Evolutionary conservation across 2,113 vertebrate genomes (phyloP).

Genomic region (Candoia aspera): DNA sequence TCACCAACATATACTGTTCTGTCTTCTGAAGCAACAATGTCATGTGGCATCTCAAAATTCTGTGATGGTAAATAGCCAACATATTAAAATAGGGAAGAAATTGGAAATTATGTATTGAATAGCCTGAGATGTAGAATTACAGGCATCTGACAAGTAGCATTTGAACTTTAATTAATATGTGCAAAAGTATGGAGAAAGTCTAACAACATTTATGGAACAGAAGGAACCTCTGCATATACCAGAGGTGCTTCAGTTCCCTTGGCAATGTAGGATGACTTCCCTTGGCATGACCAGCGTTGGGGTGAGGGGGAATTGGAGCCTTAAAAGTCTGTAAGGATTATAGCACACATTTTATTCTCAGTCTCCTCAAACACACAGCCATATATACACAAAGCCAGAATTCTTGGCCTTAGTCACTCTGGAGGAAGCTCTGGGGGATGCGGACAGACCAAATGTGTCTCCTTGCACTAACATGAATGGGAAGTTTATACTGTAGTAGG

Average conservation of each 20-base stretch:
- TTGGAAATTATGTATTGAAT: not conserved
- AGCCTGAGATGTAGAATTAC: not conserved
- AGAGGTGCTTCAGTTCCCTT: too few species aligned
- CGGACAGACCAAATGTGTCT: not conserved
- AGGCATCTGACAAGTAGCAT: not conserved
- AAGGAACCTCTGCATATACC: too few species aligned
- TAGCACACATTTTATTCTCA: too few species aligned
- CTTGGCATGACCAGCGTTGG: too few species aligned
- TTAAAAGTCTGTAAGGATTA: too few species aligned
- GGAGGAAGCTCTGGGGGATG: too few species aligned
- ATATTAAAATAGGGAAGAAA: not conserved
- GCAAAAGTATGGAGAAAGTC: not conserved
- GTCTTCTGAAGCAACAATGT: constrained; percentile 80
- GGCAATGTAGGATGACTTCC: too few species aligned
- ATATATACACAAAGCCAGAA: too few species aligned
- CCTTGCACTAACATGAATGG: not conserved
- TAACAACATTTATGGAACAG: not conserved
- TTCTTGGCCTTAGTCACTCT: too few species aligned
- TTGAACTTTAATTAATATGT: not conserved
- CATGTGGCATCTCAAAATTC: constrained; percentile 93
- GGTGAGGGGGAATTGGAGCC: too few species aligned
- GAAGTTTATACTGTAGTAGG: too few species aligned
- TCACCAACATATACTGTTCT: constrained; percentile 87
- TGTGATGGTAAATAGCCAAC: constrained; percentile 59
- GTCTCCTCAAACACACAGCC: too few species aligned